Conservation (phyloP, 2,113 vertebrate genomes). For the Campylomormyrus tamandua region DNA sequence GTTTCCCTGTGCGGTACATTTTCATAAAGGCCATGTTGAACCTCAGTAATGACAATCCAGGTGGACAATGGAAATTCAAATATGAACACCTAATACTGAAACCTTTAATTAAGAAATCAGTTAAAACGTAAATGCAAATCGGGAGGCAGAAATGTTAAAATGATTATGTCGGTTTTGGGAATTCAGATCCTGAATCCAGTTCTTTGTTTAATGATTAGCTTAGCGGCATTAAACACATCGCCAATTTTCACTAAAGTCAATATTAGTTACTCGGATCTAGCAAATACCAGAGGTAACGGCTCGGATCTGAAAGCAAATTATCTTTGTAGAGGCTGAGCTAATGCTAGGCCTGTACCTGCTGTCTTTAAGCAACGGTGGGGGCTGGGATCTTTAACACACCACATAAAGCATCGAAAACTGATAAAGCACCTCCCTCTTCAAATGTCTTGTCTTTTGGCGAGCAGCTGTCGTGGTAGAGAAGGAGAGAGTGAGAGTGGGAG, state of each 20-base stretch:
- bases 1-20: neutral
- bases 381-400: slow-evolving; percentile 28
- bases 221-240: neutral
- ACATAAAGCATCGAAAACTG: slow-evolving; percentile 6
- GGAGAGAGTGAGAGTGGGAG: slow-evolving; percentile 2
- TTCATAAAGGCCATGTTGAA: neutral
- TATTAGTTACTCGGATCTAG: neutral
- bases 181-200: slow-evolving; percentile 4
- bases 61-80: neutral
- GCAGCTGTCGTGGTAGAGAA: slow-evolving; percentile 2
- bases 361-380: slow-evolving; percentile 49
- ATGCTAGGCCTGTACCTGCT: slow-evolving; percentile 51
- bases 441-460: slow-evolving; percentile 4
- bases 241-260: neutral
- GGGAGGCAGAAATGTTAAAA: neutral
- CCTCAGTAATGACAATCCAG: neutral
- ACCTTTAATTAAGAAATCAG: neutral
- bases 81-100: neutral
- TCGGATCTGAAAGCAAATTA: neutral
- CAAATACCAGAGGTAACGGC: neutral
- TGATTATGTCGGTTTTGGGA: neutral
- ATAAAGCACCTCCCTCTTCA: neutral
- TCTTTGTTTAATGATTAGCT: slow-evolving; percentile 5
- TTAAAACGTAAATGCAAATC: neutral
- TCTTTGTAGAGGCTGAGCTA: neutral